Percentiles rank a stretch among this genome's conserved stretches.
These are phyloP conservation scores for Hemibagrus wyckioides DNA, from an alignment of 2,113 vertebrate species.

Conservation along the genomic window DNA sequence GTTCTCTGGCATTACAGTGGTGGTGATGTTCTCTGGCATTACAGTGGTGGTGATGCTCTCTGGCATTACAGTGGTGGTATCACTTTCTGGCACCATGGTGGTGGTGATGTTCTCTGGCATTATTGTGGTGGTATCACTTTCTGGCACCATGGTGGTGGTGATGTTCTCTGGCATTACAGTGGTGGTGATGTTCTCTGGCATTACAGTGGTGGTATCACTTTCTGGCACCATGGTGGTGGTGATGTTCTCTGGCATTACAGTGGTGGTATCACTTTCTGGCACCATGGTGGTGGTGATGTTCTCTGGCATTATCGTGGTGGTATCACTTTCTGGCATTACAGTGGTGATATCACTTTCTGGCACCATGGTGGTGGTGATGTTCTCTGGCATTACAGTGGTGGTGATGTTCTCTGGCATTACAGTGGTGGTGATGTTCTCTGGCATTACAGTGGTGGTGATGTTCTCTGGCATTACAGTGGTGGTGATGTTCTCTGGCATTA, in stretches of 20 bases:
- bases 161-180: background rate
- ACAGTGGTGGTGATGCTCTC: background rate
- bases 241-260: background rate
- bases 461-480: background rate
- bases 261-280: background rate
- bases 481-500: background rate
- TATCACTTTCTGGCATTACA: background rate
- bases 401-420: no score
- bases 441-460: background rate
- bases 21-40: background rate
- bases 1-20: background rate
- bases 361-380: background rate
- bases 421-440: background rate
- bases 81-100: no score
- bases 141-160: no score
- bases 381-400: background rate
- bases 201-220: background rate
- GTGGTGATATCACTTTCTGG: background rate
- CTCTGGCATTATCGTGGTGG: background rate
- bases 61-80: background rate
- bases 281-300: background rate
- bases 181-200: background rate
- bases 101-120: no score
- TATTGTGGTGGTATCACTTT: background rate
- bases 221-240: background rate